Evolutionary conservation across 64 coral and sea anemone species (phyloP), one percentile per base, ranked within the genome.

Genomic region (Montipora cactus): DNA sequence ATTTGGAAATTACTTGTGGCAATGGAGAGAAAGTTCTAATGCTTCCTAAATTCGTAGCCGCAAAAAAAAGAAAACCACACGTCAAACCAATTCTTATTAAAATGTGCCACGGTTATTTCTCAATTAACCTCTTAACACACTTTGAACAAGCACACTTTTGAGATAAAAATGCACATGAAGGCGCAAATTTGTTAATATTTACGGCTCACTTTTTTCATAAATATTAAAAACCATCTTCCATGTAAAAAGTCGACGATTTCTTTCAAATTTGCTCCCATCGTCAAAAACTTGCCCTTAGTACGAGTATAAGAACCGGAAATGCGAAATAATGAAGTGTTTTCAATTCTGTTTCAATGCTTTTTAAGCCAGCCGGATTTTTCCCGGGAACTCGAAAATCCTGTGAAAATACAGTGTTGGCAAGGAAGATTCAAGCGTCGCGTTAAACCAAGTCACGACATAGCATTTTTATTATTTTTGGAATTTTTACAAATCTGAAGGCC

Each of bases 101-200:
- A 67, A 71, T 86, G 61, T 72, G 62, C 71, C 67, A 48, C 16
- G 82, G 62, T 86, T 25, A 86, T 86, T 72, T 86, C 67, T 46
- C 66, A 86, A 72, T 86, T 86, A 86, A 86, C 62, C 46, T 71
- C 82, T 86, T 86, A 86, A 86, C 82, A 72, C 82, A 49, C 82
- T 71, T 67, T 72, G n/a, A 37, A 69, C 45, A 49, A 22, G 82
- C 66, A 69, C 64, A 18, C 47, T 68, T 50, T 72, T 70, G 14
- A 71, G 66, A 69, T 70, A 0, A 70, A 83, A 21, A 71, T 7
- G 68, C 68, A 71, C 10, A 82, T 44, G 79, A 59, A 25, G 14
- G 80, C 53, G 28, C 23, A 66, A 82, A 82, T 64, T 64, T 61
- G 25, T 82, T 62, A 73, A 71, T 71, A 8, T 86, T 49, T 3